phyloP scores from a whole-genome alignment of 2,797 vertebrate genomes.

The Bradypodion ventrale region DNA sequence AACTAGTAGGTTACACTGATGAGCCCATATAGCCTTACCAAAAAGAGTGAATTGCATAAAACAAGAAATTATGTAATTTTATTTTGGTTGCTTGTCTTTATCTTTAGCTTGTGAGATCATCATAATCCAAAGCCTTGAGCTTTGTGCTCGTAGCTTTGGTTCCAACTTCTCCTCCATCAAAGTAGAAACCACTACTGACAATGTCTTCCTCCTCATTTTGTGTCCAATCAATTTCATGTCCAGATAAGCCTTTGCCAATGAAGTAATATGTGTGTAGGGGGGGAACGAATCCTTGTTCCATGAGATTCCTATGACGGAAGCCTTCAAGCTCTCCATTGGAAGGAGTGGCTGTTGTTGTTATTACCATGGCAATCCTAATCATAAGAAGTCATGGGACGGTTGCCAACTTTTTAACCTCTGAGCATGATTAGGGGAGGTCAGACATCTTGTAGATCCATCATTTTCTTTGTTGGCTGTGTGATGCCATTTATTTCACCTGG shows the following conservation, averaged over 20 bases:
- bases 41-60: too few relatives aligned
- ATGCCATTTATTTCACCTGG: neutral
- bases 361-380: constrained; percentile 73
- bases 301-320: constrained; percentile 47
- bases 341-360: constrained; percentile 66
- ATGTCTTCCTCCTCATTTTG: neutral
- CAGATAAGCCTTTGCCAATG: neutral
- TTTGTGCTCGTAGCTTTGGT: neutral
- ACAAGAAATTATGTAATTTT: too few relatives aligned
- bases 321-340: constrained; percentile 57
- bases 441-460: constrained; percentile 1
- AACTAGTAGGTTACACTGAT: too few relatives aligned
- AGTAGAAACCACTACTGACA: constrained; percentile 13
- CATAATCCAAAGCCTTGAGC: too few relatives aligned
- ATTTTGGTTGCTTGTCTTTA: too few relatives aligned
- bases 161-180: neutral
- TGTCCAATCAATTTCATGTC: constrained; percentile 29
- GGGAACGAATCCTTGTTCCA: constrained; percentile 17
- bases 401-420: constrained; percentile 57
- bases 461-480: constrained; percentile 18
- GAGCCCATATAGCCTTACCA: too few relatives aligned
- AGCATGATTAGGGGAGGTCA: constrained; percentile 53
- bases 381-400: constrained; percentile 21
- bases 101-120: too few relatives aligned
- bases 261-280: constrained; percentile 18